A percentile compares a stretch with the other conserved stretches of the same genome.
Conservation (phyloP, 1,140 invertebrate genomes). For the Hormaphis cornu region DNA sequence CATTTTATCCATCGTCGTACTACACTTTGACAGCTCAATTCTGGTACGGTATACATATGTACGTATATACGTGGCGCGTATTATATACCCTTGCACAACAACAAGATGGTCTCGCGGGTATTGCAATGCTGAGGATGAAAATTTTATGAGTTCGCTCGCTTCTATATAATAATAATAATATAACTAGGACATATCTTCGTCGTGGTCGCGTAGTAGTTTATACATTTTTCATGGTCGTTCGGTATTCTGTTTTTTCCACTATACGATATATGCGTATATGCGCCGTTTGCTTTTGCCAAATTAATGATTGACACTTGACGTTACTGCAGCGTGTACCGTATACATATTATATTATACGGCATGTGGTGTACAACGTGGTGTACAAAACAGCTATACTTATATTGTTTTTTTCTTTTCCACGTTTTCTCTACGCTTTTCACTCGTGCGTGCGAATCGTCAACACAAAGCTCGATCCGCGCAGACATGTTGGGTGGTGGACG, state of each 20-base stretch:
- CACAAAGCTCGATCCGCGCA: not conserved
- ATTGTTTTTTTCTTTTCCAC: not conserved
- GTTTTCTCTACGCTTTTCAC: not conserved
- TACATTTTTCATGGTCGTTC: conserved; percentile 25
- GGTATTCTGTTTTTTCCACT: conserved; percentile 6
- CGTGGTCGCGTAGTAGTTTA: conserved; percentile 12
- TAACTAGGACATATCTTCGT: conserved; percentile 2
- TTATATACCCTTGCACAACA: no score
- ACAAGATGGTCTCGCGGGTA: not conserved
- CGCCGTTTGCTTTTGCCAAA: not conserved
- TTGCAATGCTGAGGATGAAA: not conserved
- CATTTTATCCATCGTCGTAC: conserved; percentile 4
- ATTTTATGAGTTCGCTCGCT: not conserved
- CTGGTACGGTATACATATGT: not conserved
- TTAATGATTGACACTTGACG: conserved; percentile 20
- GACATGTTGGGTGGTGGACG: no score
- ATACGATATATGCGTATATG: no score
- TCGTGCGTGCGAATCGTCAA: not conserved
- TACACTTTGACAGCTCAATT: conserved; percentile 24
- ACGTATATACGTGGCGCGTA: not conserved
- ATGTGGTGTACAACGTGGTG: no score
- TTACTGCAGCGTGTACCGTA: not conserved
- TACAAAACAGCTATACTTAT: not conserved
- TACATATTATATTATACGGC: not conserved
- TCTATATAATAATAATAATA: no score